phyloP scores from a whole-genome alignment of 2,797 vertebrate species.

The Sylvilagus floridanus region DNA sequence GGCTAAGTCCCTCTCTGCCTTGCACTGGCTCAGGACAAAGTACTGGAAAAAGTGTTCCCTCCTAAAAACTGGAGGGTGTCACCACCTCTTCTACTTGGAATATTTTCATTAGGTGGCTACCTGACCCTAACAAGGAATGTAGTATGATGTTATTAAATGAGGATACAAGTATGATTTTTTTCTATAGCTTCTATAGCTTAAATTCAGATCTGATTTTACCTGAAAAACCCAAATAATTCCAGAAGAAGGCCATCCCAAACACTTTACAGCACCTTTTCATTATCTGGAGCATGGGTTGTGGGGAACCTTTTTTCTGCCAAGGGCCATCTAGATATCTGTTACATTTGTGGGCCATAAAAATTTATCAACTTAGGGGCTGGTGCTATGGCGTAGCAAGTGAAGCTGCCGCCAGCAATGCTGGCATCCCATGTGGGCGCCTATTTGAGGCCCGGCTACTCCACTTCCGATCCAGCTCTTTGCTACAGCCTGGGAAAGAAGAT shows the following conservation, averaged over 20 bases:
- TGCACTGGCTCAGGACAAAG: background rate
- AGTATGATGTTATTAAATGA: background rate
- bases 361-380: too few relatives aligned
- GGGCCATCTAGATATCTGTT: too few relatives aligned
- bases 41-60: background rate
- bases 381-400: too few relatives aligned
- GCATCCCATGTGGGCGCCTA: too few relatives aligned
- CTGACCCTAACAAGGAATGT: background rate
- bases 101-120: background rate
- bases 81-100: background rate
- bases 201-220: constrained; percentile 29
- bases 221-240: constrained; percentile 36
- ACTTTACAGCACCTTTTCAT: background rate
- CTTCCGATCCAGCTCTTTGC: too few relatives aligned
- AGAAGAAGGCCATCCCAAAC: background rate
- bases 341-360: too few relatives aligned
- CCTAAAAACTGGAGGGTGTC: background rate
- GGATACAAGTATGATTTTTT: background rate
- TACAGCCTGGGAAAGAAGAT: too few relatives aligned
- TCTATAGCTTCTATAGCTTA: background rate
- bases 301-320: too few relatives aligned
- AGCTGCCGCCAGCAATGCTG: too few relatives aligned
- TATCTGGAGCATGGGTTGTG: too few relatives aligned
- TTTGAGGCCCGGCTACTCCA: too few relatives aligned
- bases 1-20: background rate